Percentiles rank a stretch among this genome's conserved stretches.
Conservation (phyloP, 2,888 invertebrate genomes). For the Heliconius charithonia region DNA sequence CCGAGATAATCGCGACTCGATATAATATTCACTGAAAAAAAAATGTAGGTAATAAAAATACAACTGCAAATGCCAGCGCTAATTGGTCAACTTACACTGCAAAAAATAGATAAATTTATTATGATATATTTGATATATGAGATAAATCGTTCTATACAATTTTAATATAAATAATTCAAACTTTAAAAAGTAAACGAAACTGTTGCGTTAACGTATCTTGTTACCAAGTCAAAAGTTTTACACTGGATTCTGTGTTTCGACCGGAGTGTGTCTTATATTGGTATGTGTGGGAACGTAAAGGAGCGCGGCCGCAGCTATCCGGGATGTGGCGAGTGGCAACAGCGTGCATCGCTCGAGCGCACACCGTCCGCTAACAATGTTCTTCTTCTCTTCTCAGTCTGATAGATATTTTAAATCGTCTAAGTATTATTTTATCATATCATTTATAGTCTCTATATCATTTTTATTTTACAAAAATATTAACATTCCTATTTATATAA, state of each 20-base stretch:
- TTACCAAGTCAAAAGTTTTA: slow-evolving; percentile 17
- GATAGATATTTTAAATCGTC: neutral
- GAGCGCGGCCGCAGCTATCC: slow-evolving; percentile 68
- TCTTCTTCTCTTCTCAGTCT: slow-evolving; percentile 22
- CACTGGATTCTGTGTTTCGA: slow-evolving; percentile 9
- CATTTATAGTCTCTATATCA: neutral
- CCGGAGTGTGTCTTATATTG: slow-evolving; percentile 33
- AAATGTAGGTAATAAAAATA: slow-evolving; percentile 16
- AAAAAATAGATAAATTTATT: neutral
- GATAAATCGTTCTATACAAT: neutral
- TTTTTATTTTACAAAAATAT: neutral
- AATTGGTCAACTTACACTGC: slow-evolving; percentile 25
- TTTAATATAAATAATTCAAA: neutral
- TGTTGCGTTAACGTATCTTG: slow-evolving; percentile 7
- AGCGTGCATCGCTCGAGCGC: slow-evolving; percentile 65
- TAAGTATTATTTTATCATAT: neutral
- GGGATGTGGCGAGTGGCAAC: slow-evolving; percentile 82
- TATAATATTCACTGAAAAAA: slow-evolving; percentile 38
- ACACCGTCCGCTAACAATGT: slow-evolving; percentile 45
- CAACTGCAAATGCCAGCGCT: slow-evolving; percentile 30
- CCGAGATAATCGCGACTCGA: slow-evolving; percentile 31
- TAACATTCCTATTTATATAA: neutral
- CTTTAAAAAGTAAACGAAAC: neutral
- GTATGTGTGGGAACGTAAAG: slow-evolving; percentile 53
- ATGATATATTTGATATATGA: neutral